phyloP scores from a whole-genome alignment of 2,797 vertebrate species.

The Pogoniulus pusillus region DNA sequence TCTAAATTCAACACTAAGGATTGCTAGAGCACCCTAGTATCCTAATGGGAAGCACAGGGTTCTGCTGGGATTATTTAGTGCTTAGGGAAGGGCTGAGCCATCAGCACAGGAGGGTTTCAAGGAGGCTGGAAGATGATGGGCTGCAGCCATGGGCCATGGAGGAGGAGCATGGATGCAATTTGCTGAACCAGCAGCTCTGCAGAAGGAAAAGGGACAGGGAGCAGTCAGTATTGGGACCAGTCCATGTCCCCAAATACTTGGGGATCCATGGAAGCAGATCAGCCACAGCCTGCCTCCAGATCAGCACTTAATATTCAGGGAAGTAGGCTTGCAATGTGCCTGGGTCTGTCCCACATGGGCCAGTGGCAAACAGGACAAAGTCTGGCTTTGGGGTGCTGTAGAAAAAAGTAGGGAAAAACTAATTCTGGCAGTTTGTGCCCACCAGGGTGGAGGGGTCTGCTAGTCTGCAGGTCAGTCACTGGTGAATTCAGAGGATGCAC shows the following conservation, averaged over 20 bases:
- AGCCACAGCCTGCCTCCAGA: neutral
- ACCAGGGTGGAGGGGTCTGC: accelerated
- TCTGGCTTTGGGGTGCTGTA: neutral
- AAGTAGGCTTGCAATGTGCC: neutral
- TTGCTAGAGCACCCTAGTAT: neutral
- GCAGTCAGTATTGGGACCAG: accelerated
- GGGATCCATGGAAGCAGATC: neutral
- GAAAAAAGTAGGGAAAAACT: accelerated
- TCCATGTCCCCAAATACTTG: accelerated
- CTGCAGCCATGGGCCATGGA: accelerated
- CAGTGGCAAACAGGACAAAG: accelerated
- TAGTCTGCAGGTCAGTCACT: accelerated
- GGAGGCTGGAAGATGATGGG: accelerated
- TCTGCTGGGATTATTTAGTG: accelerated
- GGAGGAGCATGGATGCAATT: neutral
- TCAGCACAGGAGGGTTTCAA: neutral
- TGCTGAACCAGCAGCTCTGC: accelerated
- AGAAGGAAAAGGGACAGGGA: neutral
- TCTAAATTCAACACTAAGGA: neutral
- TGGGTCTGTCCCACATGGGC: accelerated
- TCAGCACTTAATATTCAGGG: accelerated
- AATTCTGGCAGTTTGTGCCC: neutral
- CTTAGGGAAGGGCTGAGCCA: neutral
- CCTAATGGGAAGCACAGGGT: neutral
- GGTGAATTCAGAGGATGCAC: neutral